A percentile compares a stretch with the other conserved stretches of the same genome.
phyloP scores from a whole-genome alignment of 2,797 vertebrate genomes.

The Crenuchus spilurus region DNA sequence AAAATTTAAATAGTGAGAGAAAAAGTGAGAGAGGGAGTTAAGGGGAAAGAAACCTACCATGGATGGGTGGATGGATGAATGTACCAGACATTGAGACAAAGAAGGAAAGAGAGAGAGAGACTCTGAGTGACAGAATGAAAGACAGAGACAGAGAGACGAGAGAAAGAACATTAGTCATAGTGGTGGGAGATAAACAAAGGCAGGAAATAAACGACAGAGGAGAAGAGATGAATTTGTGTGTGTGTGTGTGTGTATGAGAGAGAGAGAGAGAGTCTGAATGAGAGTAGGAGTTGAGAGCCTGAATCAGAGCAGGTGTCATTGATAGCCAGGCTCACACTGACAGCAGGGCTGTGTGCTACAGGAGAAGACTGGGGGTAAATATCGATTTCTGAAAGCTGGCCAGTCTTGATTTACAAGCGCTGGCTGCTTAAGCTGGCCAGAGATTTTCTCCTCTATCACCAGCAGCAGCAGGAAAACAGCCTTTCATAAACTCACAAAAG shows the following conservation, averaged over 20 bases:
- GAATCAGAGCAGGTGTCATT: slow-evolving; percentile 41
- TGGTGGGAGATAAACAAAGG: slow-evolving; percentile 15
- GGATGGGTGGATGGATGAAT: background rate
- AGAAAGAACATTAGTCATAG: slow-evolving; percentile 23
- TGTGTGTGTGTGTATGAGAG: background rate
- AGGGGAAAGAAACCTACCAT: background rate
- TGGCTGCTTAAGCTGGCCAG: slow-evolving; percentile 22
- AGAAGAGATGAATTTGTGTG: slow-evolving; percentile 4
- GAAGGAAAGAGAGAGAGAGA: background rate
- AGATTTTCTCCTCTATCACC: slow-evolving; percentile 17
- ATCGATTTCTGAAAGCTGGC: slow-evolving; percentile 49
- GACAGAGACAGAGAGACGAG: background rate
- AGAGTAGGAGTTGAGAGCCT: slow-evolving; percentile 33
- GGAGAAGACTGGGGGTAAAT: slow-evolving; percentile 32
- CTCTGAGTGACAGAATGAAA: background rate
- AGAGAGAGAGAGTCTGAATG: slow-evolving; percentile 29
- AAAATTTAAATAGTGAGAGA: background rate
- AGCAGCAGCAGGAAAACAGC: slow-evolving; percentile 6
- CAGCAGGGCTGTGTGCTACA: slow-evolving; percentile 31
- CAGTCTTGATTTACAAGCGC: slow-evolving; percentile 50
- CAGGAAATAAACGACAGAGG: background rate
- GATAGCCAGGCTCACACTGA: slow-evolving; percentile 41
- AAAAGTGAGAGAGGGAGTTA: background rate
- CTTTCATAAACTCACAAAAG: background rate
- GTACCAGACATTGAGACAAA: too few relatives aligned